Base-by-base conservation (phyloP, 2,797 vertebrate species). In the Artibeus lituratus region DNA sequence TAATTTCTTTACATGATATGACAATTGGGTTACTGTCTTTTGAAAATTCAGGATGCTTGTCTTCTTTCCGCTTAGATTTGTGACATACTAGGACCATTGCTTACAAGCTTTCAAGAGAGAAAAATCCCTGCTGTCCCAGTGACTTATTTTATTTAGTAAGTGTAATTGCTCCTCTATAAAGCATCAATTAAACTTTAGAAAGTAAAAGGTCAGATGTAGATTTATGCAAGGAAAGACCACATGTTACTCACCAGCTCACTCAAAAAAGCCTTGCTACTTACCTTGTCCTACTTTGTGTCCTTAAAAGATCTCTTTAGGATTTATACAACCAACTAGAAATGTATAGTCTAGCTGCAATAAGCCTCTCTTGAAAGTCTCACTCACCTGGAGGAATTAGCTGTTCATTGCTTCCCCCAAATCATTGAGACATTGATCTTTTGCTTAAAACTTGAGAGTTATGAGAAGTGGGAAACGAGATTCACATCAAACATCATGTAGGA, bases 181-280 rank as follows among this genome's bases (percentile, higher is more conserved):
- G 55, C 89, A 92, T 78, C 44, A 76, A 90, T 93, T 97, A 93
- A 94, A 86, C 78, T 97, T 97, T 72, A 96, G 83, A 84, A 90
- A 29, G 57, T 88, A 87, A 96, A 97, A 97, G 89, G 55, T 85
- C 90, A 94, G 26, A 87, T 84, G 49, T 18, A 92, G 83, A 96
- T 96, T 96, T 95, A 90, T 93, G 72, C 81, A 90, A 94, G 35
- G 42, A 84, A 92, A 96, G 37, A 69, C 16, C 6, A 62, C 37
- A 11, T 91, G 3, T 59, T 74, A 80, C 59, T 51, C 92, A 72
- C 24, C 55, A 95, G 7, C 21, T 55, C 16, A 67, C 92, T 96
- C 59, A 51, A 82, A 94, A 97, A 77, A 67, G 55, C 42, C 69
- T 67, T 47, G 44, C 35, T 91, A 44, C 51, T 57, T 87, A 93